Base-by-base conservation (phyloP, 2,888 invertebrate genomes). In the Brenthis ino region DNA sequence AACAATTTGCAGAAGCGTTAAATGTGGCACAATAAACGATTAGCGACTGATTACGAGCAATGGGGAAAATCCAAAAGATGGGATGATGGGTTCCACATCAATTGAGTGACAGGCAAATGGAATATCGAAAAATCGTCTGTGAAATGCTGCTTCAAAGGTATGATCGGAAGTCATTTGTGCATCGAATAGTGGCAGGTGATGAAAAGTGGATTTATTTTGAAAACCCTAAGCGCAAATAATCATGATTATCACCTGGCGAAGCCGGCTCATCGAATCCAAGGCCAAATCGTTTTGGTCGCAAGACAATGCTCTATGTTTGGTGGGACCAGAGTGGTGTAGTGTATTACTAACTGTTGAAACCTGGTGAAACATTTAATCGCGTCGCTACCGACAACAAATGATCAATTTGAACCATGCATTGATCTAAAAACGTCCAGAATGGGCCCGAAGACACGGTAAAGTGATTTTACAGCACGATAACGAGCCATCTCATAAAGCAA, bases 401-500 rank as follows among this genome's bases (percentile, higher is more conserved):
- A 72, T 72, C 63, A 33, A 69, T 60, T 73, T 71, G 71, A 72
- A 64, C 53, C 64, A 63, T 57, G 65, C 68, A 12, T 43, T 74
- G 37, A 51, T 28, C 14, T 67, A 70, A 70, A 72, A 75, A 72
- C 72, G 72, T 12, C 64, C 72, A 16, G 67, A 72, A 65, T 72
- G 66, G 65, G 51, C 65, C 12, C 13, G 12, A 13, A 72, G 72
- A 67, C 71, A 72, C 28, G 71, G 69, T 16, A 70, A 74, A 68
- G 57, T 73, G 6, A 74, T 74, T 47, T 47, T 5, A 47, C 3
- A 47, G 13, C 47, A 47, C 13, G 47, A 47, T 13, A 47, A 47
- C 47, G 47, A 0, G 47, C 47, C 47, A 0, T 47, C 47, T 47
- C 47, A 47, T 47, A 47, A 8, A 13, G 47, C 47, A 12, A 47